A percentile compares a stretch with the other conserved stretches of the same genome.
Conservation (phyloP, 2,888 invertebrate species). For the Callinectes sapidus region DNA sequence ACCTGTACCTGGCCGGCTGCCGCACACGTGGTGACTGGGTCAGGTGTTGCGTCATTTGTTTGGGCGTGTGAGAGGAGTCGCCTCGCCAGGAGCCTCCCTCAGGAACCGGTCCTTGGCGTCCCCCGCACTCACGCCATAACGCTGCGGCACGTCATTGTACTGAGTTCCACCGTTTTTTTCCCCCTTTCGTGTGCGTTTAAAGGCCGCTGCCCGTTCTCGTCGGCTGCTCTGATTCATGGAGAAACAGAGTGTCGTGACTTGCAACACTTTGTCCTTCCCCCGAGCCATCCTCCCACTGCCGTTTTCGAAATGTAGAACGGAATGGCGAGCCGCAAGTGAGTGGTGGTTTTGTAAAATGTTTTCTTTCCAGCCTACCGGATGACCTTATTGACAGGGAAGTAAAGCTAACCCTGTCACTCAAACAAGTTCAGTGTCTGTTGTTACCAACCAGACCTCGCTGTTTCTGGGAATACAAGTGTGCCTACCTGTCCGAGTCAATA, state of each 20-base stretch:
- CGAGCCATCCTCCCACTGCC: background rate
- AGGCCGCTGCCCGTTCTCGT: background rate
- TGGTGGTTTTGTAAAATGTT: background rate
- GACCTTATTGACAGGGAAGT: background rate
- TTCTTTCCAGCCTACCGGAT: background rate
- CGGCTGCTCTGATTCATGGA: background rate
- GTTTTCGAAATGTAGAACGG: background rate
- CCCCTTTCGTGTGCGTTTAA: background rate
- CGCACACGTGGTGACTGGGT: conserved; percentile 37
- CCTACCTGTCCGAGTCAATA: background rate
- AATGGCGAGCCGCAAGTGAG: background rate
- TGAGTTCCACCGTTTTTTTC: background rate
- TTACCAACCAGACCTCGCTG: background rate
- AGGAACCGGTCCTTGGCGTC: conserved; percentile 42
- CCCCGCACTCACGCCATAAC: conserved; percentile 38
- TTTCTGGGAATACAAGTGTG: background rate
- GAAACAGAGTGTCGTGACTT: conserved; percentile 2
- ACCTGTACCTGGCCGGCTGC: background rate
- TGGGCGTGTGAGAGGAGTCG: conserved; percentile 11
- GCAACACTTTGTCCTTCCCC: background rate
- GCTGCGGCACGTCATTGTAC: conserved; percentile 13
- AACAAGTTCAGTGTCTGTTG: background rate
- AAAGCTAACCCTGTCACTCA: conserved; percentile 17
- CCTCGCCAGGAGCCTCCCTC: conserved; percentile 29
- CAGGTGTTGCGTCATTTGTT: conserved; percentile 51